Evolutionary conservation across 2,113 vertebrate species (phyloP), one percentile per base, ranked within the genome.

Genomic region (Pelecanus crispus): DNA sequence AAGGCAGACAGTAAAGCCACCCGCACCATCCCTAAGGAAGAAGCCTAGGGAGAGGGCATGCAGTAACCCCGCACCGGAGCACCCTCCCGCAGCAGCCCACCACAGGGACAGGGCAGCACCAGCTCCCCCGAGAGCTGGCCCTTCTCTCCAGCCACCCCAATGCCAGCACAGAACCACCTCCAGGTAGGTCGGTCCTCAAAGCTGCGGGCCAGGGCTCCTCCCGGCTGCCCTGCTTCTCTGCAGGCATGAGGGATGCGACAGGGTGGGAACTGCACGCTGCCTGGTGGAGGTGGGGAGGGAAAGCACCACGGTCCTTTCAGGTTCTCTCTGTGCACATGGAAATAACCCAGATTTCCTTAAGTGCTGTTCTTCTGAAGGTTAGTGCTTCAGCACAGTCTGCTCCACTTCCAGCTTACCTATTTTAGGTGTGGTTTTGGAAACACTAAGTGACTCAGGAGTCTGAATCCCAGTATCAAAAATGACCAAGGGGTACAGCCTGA

Each of bases 1-100:
- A 25, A 24, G 36, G 47, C 47, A 45, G 65, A 29, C 36, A 4
- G 19, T 4, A 42, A 32, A 61, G n/a, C 44, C 4, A 0, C 65
- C 71, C 11, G 22, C 4, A 1, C 15, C 52, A 58, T 83, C 50
- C 26, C n/a, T 11, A 19, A 7, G 38, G 50, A 10, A 58, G 31
- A 38, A 55, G 68, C 21, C 40, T 29, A 18, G 26, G 38, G 5
- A 34, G 16, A 68, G 31, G 36, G 38, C 19, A 29, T 66, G 32
- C 21, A 38, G 72, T 9, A 19, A 49, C 24, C 19, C 42, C 7
- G 1, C 28, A 7, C 13, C 0, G 0, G 16, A 53, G 25, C 40
- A 34, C 17, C 13, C 50, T 50, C 38, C 50, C 2, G 4, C 45
- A 26, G 3, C 44, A 59, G 50, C 19, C 26, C 52, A 17, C 13